These are phyloP conservation scores for Griposia aprilina DNA, from an alignment of 2,888 invertebrate genomes.

Conservation along the genomic window DNA sequence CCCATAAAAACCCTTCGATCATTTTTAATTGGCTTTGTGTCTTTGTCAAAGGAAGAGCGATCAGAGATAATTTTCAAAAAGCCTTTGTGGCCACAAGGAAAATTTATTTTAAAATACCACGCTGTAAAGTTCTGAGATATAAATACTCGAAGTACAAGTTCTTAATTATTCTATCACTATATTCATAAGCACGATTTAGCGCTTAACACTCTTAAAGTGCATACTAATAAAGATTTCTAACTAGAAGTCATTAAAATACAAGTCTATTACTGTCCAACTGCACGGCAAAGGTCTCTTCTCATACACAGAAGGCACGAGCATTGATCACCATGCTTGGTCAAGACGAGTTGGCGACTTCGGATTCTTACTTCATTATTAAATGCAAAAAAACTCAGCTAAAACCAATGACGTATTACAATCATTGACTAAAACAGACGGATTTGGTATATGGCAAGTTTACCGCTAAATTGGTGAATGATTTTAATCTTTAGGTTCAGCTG, in stretches of 20 bases:
- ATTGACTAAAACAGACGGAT: background rate
- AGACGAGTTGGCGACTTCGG: background rate
- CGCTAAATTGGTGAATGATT: background rate
- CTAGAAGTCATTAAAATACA: background rate
- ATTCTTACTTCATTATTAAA: background rate
- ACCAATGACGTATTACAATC: no score
- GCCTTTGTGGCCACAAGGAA: background rate
- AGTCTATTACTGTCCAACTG: no score
- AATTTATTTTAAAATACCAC: background rate
- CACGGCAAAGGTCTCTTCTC: no score
- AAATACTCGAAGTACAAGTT: conserved; percentile 11
- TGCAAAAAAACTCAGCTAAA: background rate
- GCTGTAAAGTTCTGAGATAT: background rate
- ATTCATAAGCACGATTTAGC: conserved; percentile 42
- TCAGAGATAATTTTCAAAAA: background rate
- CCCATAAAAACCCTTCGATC: no score
- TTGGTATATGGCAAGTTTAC: background rate
- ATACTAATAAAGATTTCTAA: conserved; percentile 15
- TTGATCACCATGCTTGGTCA: no score
- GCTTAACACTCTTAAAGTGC: conserved; percentile 5
- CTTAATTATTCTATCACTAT: conserved; percentile 17
- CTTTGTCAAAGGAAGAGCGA: background rate
- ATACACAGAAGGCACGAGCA: background rate
- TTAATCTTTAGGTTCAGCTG: background rate
- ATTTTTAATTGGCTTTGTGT: background rate